phyloP scores from a whole-genome alignment of 2,113 vertebrate genomes.

The Pyxicephalus adspersus region DNA sequence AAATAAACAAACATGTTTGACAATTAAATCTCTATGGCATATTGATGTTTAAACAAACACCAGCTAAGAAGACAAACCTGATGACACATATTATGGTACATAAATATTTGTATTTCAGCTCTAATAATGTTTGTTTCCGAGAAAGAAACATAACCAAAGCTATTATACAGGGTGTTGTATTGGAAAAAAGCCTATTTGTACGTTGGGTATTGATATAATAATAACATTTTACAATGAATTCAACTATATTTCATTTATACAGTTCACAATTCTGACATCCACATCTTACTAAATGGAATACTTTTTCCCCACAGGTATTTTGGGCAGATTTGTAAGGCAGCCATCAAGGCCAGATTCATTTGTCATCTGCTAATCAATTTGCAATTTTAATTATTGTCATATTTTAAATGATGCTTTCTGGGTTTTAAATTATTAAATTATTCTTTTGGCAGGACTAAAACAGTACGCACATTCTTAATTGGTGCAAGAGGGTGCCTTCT shows the following conservation, averaged over 20 bases:
- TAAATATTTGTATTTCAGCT: slow-evolving; percentile 16
- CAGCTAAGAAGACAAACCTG: slow-evolving; percentile 10
- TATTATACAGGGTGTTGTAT: neutral
- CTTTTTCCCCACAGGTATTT: slow-evolving; percentile 16
- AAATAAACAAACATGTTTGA: neutral
- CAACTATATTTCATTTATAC: slow-evolving; percentile 20
- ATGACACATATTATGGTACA: neutral
- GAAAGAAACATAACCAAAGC: slow-evolving; percentile 4
- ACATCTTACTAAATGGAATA: neutral
- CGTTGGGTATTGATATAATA: neutral
- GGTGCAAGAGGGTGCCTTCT: neutral
- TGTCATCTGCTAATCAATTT: slow-evolving; percentile 36
- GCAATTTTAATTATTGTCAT: slow-evolving; percentile 9
- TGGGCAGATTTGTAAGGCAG: slow-evolving; percentile 1
- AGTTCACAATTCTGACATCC: neutral
- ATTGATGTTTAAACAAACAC: slow-evolving; percentile 18
- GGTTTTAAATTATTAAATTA: slow-evolving; percentile 32
- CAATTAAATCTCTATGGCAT: slow-evolving; percentile 18
- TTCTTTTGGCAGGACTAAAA: slow-evolving; percentile 21
- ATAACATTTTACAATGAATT: neutral
- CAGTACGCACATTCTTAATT: neutral
- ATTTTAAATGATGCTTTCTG: slow-evolving; percentile 27
- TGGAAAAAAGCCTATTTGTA: neutral
- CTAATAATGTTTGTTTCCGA: neutral
- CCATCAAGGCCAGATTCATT: slow-evolving; percentile 26